Base-by-base conservation (phyloP, 2,888 invertebrate genomes). In the Chloroclystis v-ata region DNA sequence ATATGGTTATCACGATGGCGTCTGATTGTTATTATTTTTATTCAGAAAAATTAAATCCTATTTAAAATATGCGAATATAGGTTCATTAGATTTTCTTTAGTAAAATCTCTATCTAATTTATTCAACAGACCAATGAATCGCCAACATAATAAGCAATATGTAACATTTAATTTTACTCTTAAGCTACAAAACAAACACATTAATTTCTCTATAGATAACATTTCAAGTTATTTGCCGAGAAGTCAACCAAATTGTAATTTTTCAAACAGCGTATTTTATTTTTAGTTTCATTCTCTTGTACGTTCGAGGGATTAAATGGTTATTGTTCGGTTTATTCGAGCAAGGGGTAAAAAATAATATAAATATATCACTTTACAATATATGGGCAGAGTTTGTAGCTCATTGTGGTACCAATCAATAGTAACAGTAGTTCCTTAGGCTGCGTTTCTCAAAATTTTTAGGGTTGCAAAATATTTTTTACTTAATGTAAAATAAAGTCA, bases 301-400 rank as follows among this genome's bases (percentile, higher is more conserved):
- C 37, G 41, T 49, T 49, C 33, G 45, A 51, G 65, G 77, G 79
- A 79, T 81, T 81, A 78, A 49, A 67, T 67, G 59, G 50, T 60
- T 65, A 72, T 78, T 75, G 75, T 77, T 73, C 60, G 50, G 58
- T 35, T 60, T 56, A 63, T 66, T 68, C 63, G 62, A 58, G 68
- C 67, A 70, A 73, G 77, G 83, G 83, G 67, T 65, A 52, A 66
- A 73, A 80, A 81, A 81, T 82, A 82, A 78, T 82, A 83, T 77
- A 84, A 85, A 84, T 85, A 85, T 83, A 85, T 85, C 86, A 79
- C 75, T 81, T 83, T 81, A 78, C 83, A 82, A 78, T 78, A 63
- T 69, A 64, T 64, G 70, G 69, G 72, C 61, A 67, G 69, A 83
- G 75, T 82, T 82, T 82, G 81, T 74, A 69, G 61, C 67, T 78